Base-by-base conservation (phyloP, 2,113 vertebrate genomes). In the Rhodinocichla rosea region DNA sequence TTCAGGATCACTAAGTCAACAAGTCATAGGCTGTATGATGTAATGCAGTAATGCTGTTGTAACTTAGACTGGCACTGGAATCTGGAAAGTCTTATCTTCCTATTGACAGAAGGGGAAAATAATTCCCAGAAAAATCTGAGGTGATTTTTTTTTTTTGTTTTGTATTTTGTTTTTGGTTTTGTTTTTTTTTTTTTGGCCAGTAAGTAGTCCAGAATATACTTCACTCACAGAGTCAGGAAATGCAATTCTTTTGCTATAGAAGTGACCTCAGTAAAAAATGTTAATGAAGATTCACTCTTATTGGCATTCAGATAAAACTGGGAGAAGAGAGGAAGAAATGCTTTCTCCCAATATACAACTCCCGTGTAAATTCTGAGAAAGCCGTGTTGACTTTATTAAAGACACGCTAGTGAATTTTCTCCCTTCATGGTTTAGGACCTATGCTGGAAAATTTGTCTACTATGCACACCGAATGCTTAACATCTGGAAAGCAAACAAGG, bases 11-110 rank as follows among this genome's bases (percentile, higher is more conserved):
- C 27, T 52, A 59, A 39, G 39, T 76, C 45, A 59, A 65, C 62
- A 59, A 33, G 52, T 45, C 1, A 1, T 12, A 80, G 75, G 63
- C 59, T 47, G 2, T 5, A 15, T 90, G 90, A 94, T 75, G 76
- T 64, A 93, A 96, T 56, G 56, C 68, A 71, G 76, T 64, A 93
- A 96, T 56, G 60, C 76, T 65, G 64, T 75, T 86, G 64, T 83
- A 83, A 87, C 35, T 81, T 52, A 71, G n/a, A 40, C 33, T 83
- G 80, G 40, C 44, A 44, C 2, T 52, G 45, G 8, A 50, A 55
- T 70, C 73, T 63, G 63, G 81, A 92, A 91, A 87, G 7, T 30
- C 32, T 84, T 71, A 50, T 64, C 68, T 75, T 49, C 13, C 26
- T 67, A 28, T 28, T 53, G 37, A 82, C 23, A 62, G 60, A 91